A percentile compares a stretch with the other conserved stretches of the same genome.
phyloP scores from a whole-genome alignment of 2,888 invertebrate species.

The Chironomus tentans region DNA sequence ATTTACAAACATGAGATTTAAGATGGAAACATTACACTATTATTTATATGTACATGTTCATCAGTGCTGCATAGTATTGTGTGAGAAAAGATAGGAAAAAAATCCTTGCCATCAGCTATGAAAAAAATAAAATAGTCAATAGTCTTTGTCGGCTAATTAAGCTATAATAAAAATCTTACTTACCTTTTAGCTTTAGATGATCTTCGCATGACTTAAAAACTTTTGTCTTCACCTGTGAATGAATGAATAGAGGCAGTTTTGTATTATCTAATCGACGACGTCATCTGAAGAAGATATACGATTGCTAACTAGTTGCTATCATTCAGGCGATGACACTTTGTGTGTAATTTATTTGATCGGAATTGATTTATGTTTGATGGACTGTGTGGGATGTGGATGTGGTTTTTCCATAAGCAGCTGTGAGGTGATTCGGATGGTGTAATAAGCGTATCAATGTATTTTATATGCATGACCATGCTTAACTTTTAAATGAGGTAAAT shows the following conservation, averaged over 20 bases:
- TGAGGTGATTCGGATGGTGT: too few species aligned
- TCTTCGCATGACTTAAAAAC: not conserved
- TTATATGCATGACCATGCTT: too few species aligned
- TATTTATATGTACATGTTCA: not conserved
- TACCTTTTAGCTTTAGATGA: not conserved
- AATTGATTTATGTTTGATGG: too few species aligned
- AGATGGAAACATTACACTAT: not conserved
- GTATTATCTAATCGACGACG: not conserved
- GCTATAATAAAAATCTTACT: not conserved
- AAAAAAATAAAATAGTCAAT: too few species aligned
- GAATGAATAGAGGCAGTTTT: not conserved
- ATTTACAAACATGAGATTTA: not conserved
- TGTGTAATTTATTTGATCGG: too few species aligned
- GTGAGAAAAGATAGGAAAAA: not conserved
- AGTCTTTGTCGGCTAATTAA: constrained; percentile 3
- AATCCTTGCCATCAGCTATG: not conserved
- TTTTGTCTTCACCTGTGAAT: not conserved
- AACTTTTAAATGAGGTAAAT: too few species aligned
- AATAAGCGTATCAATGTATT: too few species aligned
- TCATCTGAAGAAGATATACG: too few species aligned
- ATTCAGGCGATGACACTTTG: too few species aligned
- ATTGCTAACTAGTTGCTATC: too few species aligned
- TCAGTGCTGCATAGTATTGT: not conserved
- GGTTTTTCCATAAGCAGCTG: too few species aligned
- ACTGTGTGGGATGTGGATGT: too few species aligned